These are phyloP conservation scores for Erebia palarica DNA, from an alignment of 2,888 invertebrate genomes.

Conservation along the genomic window DNA sequence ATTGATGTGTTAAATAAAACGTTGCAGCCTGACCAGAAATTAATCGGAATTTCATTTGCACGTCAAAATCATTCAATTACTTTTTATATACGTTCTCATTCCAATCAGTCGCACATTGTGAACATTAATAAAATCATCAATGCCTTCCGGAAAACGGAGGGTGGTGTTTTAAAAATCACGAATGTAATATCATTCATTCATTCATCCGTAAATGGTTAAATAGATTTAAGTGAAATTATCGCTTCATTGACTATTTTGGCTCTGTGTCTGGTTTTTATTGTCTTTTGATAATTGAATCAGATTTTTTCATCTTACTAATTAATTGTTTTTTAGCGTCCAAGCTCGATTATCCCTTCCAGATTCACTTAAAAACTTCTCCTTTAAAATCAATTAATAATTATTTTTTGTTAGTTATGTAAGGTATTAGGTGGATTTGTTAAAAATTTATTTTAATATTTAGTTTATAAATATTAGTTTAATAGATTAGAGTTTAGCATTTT, in stretches of 20 bases:
- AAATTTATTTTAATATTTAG: too few relatives aligned
- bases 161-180: constrained; percentile 33
- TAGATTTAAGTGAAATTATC: constrained; percentile 20
- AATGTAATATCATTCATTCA: constrained; percentile 29
- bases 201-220: constrained; percentile 22
- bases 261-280: background rate
- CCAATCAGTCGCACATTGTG: constrained; percentile 40
- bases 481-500: too few relatives aligned
- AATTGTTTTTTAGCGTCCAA: too few relatives aligned
- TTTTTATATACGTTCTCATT: constrained; percentile 42
- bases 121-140: constrained; percentile 41
- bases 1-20: constrained; percentile 26
- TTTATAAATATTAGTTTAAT: too few relatives aligned
- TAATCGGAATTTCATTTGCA: constrained; percentile 42
- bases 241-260: constrained; percentile 2
- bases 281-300: background rate
- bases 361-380: too few relatives aligned
- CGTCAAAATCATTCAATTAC: constrained; percentile 42
- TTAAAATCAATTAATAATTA: too few relatives aligned
- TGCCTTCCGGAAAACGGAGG: constrained; percentile 32
- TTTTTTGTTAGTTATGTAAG: too few relatives aligned
- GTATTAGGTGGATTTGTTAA: too few relatives aligned
- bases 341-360: too few relatives aligned
- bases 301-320: too few relatives aligned
- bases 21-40: constrained; percentile 33